A percentile compares a stretch with the other conserved stretches of the same genome.
These are phyloP conservation scores for Furcula furcula DNA, from an alignment of 2,888 invertebrate species.

Conservation along the genomic window DNA sequence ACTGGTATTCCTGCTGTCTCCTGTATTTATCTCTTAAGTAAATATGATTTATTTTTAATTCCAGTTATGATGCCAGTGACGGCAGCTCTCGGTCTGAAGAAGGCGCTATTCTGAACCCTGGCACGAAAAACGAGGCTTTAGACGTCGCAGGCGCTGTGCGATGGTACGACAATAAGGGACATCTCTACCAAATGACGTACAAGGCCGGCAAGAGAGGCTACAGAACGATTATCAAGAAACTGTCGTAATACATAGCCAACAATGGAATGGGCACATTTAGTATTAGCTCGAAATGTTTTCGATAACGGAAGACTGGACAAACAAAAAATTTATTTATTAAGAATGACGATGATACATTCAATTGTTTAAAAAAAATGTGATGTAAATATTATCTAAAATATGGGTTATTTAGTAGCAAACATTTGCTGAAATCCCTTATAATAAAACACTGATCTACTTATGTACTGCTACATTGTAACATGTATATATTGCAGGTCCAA, in stretches of 20 bases:
- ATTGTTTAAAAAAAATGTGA: neutral
- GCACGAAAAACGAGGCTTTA: conserved; percentile 61
- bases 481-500: too few relatives aligned
- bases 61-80: conserved; percentile 76
- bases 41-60: conserved; percentile 28
- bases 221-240: conserved; percentile 68
- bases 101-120: conserved; percentile 58
- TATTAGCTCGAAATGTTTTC: conserved; percentile 28
- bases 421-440: too few relatives aligned
- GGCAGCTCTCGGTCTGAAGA: conserved; percentile 79
- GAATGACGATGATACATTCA: conserved; percentile 2
- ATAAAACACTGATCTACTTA: too few relatives aligned
- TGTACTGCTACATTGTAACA: too few relatives aligned
- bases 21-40: too few relatives aligned
- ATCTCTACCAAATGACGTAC: conserved; percentile 74
- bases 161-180: conserved; percentile 73
- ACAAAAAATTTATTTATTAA: conserved; percentile 24
- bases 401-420: neutral
- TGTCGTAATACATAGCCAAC: conserved; percentile 34
- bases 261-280: conserved; percentile 13
- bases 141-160: conserved; percentile 70
- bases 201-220: conserved; percentile 76
- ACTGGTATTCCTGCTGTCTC: too few relatives aligned
- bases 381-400: conserved; percentile 5
- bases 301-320: conserved; percentile 41